Conservation (phyloP, 2,797 vertebrate species). For the Tenualosa ilisha region DNA sequence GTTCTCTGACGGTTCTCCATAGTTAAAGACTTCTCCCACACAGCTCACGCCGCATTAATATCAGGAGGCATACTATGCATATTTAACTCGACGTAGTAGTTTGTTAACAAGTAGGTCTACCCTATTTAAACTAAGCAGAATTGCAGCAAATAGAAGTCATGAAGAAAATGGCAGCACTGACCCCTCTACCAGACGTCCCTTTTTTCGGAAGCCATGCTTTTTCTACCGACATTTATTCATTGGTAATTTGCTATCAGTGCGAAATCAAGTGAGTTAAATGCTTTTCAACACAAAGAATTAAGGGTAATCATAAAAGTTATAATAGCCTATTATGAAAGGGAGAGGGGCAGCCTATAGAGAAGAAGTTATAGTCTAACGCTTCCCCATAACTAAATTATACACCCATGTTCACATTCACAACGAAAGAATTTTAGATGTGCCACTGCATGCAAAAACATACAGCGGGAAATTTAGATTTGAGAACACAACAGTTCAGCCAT, state of each 20-base stretch:
- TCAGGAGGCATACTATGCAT: neutral
- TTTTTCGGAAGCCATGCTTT: neutral
- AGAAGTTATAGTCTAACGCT: neutral
- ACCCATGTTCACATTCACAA: neutral
- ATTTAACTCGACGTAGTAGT: neutral
- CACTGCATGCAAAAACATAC: neutral
- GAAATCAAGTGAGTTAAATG: no score
- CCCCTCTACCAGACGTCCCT: neutral
- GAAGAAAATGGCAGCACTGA: neutral
- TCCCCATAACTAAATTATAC: neutral
- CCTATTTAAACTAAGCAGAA: no score
- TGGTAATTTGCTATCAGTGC: no score
- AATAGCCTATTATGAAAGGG: no score
- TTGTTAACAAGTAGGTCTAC: no score
- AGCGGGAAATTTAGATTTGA: neutral
- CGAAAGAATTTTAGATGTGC: neutral
- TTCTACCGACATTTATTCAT: no score
- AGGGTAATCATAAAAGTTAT: no score
- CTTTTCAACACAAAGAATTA: no score
- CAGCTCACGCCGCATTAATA: conserved; percentile 22
- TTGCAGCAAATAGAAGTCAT: neutral
- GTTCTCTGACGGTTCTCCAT: neutral
- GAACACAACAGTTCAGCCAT: neutral
- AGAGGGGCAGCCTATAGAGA: no score
- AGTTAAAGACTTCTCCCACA: conserved; percentile 1